Conservation (phyloP, 23 tunicate species). For the Phallusia fumigata region DNA sequence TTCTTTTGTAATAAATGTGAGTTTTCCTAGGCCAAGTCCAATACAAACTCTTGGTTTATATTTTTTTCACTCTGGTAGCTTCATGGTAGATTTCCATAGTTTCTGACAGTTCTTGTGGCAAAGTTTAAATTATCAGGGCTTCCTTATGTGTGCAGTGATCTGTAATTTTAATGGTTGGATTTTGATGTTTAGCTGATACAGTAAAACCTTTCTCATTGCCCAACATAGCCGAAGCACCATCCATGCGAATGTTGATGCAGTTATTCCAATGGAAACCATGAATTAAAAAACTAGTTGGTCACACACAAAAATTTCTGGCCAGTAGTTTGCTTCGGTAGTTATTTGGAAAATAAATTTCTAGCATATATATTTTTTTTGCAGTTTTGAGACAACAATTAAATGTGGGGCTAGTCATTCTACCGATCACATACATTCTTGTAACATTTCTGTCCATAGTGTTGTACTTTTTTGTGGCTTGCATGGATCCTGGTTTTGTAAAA, state of each 20-base stretch:
- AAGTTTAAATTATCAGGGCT: conserved; percentile 17
- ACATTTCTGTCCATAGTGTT: conserved; percentile 54
- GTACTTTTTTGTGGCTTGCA: conserved; percentile 76
- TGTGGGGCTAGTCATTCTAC: conserved; percentile 28
- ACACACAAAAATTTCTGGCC: conserved; percentile 15
- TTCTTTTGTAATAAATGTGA: conserved; percentile 2
- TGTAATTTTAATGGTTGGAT: conserved; percentile 18
- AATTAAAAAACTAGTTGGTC: conserved; percentile 9
- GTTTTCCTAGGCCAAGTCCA: conserved; percentile 15
- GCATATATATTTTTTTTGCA: conserved; percentile 5
- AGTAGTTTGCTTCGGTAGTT: conserved; percentile 35
- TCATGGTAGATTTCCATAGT: conserved; percentile 1
- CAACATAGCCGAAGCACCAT: conserved; percentile 38
- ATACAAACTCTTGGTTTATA: background rate
- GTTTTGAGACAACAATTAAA: conserved; percentile 52
- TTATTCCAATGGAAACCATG: conserved; percentile 34
- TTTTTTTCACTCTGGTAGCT: background rate
- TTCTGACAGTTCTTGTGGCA: background rate
- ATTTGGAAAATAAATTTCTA: background rate
- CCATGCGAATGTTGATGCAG: conserved; percentile 26
- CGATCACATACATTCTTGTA: conserved; percentile 28
- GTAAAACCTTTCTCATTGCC: conserved; percentile 33
- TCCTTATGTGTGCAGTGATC: conserved; percentile 16
- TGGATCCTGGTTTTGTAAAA: conserved; percentile 95
- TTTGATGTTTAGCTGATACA: conserved; percentile 11